phyloP scores from a whole-genome alignment of 2,888 invertebrate genomes.

The Drosophila borealis region DNA sequence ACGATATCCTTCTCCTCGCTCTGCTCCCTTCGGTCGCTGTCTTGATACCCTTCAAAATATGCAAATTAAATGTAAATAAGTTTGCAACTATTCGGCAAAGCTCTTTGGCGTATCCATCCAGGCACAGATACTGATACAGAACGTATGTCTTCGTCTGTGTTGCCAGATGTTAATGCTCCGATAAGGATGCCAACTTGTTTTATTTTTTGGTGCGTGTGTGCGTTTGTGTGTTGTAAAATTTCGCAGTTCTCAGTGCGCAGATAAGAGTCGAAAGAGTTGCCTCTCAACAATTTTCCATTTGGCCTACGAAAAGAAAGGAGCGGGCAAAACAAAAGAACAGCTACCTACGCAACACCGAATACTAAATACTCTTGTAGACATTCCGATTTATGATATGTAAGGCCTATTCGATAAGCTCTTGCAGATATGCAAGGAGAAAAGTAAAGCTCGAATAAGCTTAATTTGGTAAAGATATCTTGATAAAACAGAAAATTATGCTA shows the following conservation, averaged over 20 bases:
- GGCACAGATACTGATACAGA: slow-evolving; percentile 6
- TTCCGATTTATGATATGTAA: no score
- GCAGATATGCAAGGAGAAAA: no score
- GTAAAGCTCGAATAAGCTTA: no score
- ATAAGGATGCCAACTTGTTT: slow-evolving; percentile 41
- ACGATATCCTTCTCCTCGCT: slow-evolving; percentile 1
- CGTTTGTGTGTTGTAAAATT: slow-evolving; percentile 45
- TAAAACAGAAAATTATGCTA: no score
- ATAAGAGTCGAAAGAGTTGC: slow-evolving; percentile 37
- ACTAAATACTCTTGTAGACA: no score
- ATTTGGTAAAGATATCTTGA: no score
- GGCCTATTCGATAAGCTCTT: no score
- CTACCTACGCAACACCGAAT: no score
- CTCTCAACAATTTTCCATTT: slow-evolving; percentile 34
- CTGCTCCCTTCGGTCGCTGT: background rate
- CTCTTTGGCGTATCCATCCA: slow-evolving; percentile 31
- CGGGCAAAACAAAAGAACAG: background rate
- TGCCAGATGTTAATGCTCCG: slow-evolving; percentile 44
- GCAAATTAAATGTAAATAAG: slow-evolving; percentile 84
- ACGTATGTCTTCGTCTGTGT: slow-evolving; percentile 28
- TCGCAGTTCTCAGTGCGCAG: slow-evolving; percentile 62
- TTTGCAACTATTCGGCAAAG: slow-evolving; percentile 76
- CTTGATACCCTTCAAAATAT: slow-evolving; percentile 69
- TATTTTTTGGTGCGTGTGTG: slow-evolving; percentile 3
- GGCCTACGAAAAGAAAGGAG: slow-evolving; percentile 38